Evolutionary conservation across 2,113 vertebrate genomes (phyloP), one percentile per base, ranked within the genome.

Genomic region (Caloenas nicobarica): DNA sequence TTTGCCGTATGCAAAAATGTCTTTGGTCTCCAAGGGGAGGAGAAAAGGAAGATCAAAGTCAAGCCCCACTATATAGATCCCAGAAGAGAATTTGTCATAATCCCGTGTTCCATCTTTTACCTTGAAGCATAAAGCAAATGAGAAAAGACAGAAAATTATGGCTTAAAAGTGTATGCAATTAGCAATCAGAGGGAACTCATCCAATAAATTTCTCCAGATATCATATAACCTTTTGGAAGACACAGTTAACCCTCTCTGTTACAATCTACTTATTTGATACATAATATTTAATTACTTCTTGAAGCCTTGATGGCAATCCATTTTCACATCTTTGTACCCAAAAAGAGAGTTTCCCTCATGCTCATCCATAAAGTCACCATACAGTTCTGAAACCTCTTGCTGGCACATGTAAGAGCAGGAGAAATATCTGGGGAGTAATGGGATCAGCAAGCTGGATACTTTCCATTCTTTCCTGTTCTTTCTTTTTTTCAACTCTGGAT

Each of bases 1-100:
- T 50, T 81, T 89, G 50, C 61, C 70, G 57, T 14, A 42, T 72
- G 78, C 53, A 80, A 82, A 96, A 94, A 61, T 31, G 29, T 14
- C 6, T 80, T 69, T 85, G 66, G 66, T 82, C 88, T 96, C 93
- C 58, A 82, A 69, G 71, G 85, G 34, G 38, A 77, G 51, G 22
- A 89, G 50, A 65, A 94, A 82, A 93, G 31, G 36, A 91, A 83
- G 82, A 97, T 96, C 88, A 96, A 96, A 95, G 92, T 44, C 38
- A 90, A 86, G 46, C 58, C 54, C 74, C 28, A 50, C 54, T 61
- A 50, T n/a, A 54, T 0, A 62, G 70, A 80, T 91, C 92, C 82
- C 92, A 86, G 70, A 88, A 70, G 92, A 89, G 74, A 93, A 88
- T 77, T 94, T 69, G 66, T 56, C 74, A 86, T 73, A 90, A 72